phyloP scores from a whole-genome alignment of 2,797 vertebrate genomes.

The Sebastolobus alascanus region DNA sequence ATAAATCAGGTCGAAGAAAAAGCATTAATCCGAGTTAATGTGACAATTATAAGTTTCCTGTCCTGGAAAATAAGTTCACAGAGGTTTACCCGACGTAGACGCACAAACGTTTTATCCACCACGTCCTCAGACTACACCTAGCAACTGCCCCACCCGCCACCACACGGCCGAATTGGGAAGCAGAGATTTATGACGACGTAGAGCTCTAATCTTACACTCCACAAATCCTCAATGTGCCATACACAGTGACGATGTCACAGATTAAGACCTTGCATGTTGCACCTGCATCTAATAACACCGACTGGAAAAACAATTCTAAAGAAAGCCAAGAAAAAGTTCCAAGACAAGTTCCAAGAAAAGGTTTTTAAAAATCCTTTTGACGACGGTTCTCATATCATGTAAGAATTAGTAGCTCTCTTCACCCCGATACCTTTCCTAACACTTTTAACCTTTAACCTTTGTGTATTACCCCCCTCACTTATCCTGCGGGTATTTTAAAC shows the following conservation, averaged over 20 bases:
- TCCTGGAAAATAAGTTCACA: constrained; percentile 1
- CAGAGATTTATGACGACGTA: constrained; percentile 92
- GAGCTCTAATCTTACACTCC: constrained; percentile 92
- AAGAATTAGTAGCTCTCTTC: not conserved
- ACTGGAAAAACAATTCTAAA: not conserved
- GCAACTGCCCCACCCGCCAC: constrained; percentile 74
- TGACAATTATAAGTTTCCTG: not conserved
- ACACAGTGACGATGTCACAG: constrained; percentile 78
- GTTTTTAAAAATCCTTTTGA: not conserved
- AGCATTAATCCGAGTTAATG: not conserved
- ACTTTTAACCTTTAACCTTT: constrained; percentile 22
- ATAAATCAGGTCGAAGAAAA: constrained; percentile 2
- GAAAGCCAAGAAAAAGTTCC: not conserved
- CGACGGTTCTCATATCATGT: not conserved
- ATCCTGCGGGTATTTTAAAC: constrained; percentile 40
- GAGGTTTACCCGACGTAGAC: constrained; percentile 76
- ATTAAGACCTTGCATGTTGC: constrained; percentile 65
- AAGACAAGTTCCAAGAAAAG: not conserved
- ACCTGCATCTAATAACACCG: not conserved
- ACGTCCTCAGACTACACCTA: constrained; percentile 75
- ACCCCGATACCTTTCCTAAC: not conserved
- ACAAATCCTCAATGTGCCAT: constrained; percentile 89
- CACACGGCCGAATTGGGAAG: constrained; percentile 86
- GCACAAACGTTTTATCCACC: constrained; percentile 83
- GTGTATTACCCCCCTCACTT: constrained; percentile 8